Percentiles rank a stretch among this genome's conserved stretches.
Conservation (phyloP, 2,888 invertebrate genomes). For the Liodrosophila aerea region DNA sequence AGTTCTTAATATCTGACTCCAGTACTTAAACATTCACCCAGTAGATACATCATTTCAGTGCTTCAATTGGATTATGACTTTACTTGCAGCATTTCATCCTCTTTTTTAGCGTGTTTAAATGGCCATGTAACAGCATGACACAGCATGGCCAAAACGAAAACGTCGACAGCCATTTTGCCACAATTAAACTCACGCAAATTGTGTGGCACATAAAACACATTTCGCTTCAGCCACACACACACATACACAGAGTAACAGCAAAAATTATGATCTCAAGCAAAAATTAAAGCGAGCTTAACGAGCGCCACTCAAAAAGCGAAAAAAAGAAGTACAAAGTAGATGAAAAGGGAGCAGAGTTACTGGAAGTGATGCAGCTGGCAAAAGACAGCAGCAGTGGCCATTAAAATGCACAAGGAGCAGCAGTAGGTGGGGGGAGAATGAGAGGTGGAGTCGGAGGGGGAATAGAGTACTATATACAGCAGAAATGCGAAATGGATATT, state of each 20-base stretch:
- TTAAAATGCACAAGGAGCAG: conserved; percentile 64
- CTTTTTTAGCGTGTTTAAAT: conserved; percentile 27
- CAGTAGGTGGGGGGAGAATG: not conserved
- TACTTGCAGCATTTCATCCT: too few species aligned
- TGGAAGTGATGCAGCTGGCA: conserved; percentile 73
- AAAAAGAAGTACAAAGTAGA: conserved; percentile 9
- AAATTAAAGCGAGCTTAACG: conserved; percentile 76
- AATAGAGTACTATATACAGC: conserved; percentile 2
- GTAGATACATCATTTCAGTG: too few species aligned
- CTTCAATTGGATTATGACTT: too few species aligned
- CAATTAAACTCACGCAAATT: conserved; percentile 73
- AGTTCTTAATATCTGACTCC: too few species aligned
- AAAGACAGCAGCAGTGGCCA: conserved; percentile 57
- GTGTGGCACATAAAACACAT: conserved; percentile 47
- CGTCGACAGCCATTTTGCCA: conserved; percentile 41
- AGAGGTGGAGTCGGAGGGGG: not conserved
- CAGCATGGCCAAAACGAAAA: conserved; percentile 31
- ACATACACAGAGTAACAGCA: conserved; percentile 41
- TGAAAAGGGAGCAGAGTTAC: conserved; percentile 14
- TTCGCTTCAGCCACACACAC: conserved; percentile 24
- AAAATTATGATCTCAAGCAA: conserved; percentile 69
- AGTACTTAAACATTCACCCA: too few species aligned
- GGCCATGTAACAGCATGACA: conserved; percentile 32
- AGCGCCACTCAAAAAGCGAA: conserved; percentile 49
- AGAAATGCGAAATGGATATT: conserved; percentile 67